These are phyloP conservation scores for Gadopsis bispinosus DNA, from an alignment of 2,797 vertebrate species.

Conservation along the genomic window DNA sequence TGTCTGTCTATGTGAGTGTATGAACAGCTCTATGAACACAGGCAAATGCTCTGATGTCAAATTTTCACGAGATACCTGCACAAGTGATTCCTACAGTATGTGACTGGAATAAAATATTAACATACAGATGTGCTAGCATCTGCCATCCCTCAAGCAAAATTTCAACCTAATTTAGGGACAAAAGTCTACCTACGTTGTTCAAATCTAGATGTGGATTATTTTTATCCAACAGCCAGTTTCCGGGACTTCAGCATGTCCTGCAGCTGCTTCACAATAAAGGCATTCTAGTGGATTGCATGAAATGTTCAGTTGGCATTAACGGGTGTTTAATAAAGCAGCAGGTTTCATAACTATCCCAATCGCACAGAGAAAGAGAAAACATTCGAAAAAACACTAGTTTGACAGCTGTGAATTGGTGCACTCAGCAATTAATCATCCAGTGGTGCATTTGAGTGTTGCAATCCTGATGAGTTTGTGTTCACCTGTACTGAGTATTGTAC, in stretches of 20 bases:
- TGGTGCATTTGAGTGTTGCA: background rate
- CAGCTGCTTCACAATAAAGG: background rate
- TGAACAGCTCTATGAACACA: background rate
- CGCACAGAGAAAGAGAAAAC: background rate
- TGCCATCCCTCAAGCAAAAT: background rate
- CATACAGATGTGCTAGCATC: background rate
- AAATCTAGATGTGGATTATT: background rate
- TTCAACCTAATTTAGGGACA: background rate
- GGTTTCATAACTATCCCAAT: slow-evolving; percentile 8
- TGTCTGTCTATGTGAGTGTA: background rate
- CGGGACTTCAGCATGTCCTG: background rate
- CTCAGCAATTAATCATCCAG: slow-evolving; percentile 39
- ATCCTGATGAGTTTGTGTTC: slow-evolving; percentile 3
- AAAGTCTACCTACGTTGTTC: background rate
- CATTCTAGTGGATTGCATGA: background rate
- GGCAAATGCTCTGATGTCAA: background rate
- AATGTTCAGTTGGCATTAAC: background rate
- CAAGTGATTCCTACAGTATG: background rate
- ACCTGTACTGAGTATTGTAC: background rate
- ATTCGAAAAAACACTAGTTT: background rate
- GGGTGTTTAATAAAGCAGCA: background rate
- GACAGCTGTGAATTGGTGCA: slow-evolving; percentile 21
- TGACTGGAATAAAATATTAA: slow-evolving; percentile 8
- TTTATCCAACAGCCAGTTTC: background rate
- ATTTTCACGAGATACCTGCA: background rate